Percentiles rank a stretch among this genome's conserved stretches.
Conservation (phyloP, 1,140 invertebrate species). For the Cydia splendana region DNA sequence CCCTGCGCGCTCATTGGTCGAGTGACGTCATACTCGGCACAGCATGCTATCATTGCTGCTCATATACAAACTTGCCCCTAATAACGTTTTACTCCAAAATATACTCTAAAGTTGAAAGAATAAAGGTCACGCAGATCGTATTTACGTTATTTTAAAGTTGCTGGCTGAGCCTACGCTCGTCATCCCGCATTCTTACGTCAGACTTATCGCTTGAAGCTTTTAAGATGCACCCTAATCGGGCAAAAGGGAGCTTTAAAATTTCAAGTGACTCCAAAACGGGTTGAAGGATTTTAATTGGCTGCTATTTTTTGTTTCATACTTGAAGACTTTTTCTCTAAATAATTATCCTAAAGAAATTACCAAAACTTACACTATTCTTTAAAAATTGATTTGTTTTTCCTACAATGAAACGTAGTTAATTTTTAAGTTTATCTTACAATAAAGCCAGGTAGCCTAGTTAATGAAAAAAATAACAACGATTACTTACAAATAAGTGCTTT, state of each 20-base stretch:
- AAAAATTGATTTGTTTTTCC: too few species aligned
- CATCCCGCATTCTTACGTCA: conserved; percentile 71
- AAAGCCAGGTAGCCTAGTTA: too few species aligned
- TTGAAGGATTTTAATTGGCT: conserved; percentile 67
- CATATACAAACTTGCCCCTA: conserved; percentile 51
- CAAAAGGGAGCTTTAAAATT: conserved; percentile 64
- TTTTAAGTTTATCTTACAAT: too few species aligned
- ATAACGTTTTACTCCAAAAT: conserved; percentile 40
- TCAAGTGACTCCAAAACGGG: conserved; percentile 52
- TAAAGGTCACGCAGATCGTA: conserved; percentile 41
- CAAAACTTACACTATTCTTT: neutral
- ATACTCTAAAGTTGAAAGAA: conserved; percentile 36
- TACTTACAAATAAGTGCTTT: too few species aligned
- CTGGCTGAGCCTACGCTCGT: conserved; percentile 64
- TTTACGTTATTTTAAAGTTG: conserved; percentile 43
- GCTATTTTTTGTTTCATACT: conserved; percentile 48
- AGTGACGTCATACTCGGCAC: conserved; percentile 75
- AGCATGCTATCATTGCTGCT: conserved; percentile 70
- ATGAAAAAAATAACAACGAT: too few species aligned
- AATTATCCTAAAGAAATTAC: neutral
- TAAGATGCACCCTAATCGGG: conserved; percentile 74
- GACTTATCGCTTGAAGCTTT: conserved; percentile 73
- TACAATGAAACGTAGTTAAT: too few species aligned
- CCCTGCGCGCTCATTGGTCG: conserved; percentile 70
- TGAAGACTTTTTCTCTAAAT: neutral